Evolutionary conservation across 2,888 invertebrate species (phyloP).

Genomic region (Pyrrhia umbra): DNA sequence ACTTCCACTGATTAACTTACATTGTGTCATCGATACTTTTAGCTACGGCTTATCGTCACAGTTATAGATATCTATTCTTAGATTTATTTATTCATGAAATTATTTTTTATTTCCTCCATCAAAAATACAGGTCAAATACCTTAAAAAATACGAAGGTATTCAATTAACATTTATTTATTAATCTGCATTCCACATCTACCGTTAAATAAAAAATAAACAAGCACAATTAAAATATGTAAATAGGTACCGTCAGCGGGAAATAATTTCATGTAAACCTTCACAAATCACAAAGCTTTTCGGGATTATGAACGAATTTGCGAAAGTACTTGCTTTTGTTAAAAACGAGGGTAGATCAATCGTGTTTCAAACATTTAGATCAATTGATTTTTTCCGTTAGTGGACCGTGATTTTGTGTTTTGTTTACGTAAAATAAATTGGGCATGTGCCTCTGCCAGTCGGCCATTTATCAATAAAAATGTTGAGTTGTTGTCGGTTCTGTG

Average conservation of each 20-base stretch:
- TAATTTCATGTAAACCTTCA: constrained; percentile 38
- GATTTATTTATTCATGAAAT: not conserved
- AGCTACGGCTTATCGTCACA: constrained; percentile 4
- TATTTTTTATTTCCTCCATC: not conserved
- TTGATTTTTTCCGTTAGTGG: constrained; percentile 51
- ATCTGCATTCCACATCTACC: not conserved
- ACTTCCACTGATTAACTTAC: constrained; percentile 35
- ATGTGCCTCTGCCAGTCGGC: constrained; percentile 42
- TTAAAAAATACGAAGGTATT: not conserved
- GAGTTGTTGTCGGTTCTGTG: constrained; percentile 51
- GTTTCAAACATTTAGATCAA: constrained; percentile 54
- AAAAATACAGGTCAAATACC: not conserved
- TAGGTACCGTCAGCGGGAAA: constrained; percentile 33
- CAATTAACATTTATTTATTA: constrained; percentile 1
- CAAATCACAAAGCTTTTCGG: constrained; percentile 38
- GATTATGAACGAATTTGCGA: constrained; percentile 35
- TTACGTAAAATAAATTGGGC: constrained; percentile 53
- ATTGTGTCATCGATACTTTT: constrained; percentile 9
- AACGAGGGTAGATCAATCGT: constrained; percentile 45
- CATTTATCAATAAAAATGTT: constrained; percentile 61
- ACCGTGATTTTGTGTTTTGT: constrained; percentile 56
- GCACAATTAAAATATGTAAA: constrained; percentile 49
- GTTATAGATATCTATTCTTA: not conserved
- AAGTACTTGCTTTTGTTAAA: constrained; percentile 39
- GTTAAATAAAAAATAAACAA: constrained; percentile 38